phyloP scores from a whole-genome alignment of 2,888 invertebrate genomes.

The Drosophila stalkeri region DNA sequence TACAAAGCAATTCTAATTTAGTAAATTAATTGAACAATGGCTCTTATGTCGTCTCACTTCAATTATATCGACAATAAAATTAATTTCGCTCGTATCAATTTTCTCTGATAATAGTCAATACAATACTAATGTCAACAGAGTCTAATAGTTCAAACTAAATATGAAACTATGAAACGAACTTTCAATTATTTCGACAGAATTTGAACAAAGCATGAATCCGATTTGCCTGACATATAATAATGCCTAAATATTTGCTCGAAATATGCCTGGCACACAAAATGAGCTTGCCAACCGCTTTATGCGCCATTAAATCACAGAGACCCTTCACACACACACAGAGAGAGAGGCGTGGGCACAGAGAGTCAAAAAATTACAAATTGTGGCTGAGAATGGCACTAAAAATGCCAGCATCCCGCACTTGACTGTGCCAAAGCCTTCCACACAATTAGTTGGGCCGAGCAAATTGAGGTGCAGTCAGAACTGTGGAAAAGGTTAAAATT shows the following conservation, averaged over 20 bases:
- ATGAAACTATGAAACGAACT: conserved; percentile 6
- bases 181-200: conserved; percentile 26
- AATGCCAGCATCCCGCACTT: conserved; percentile 38
- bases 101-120: background rate
- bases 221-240: conserved; percentile 50
- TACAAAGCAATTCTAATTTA: conserved; percentile 9
- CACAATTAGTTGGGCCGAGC: conserved; percentile 74
- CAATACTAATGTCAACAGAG: background rate
- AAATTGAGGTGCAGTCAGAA: conserved; percentile 70
- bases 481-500: conserved; percentile 60
- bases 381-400: conserved; percentile 56
- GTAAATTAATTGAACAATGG: conserved; percentile 5
- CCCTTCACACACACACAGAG: conserved; percentile 22
- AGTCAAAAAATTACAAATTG: conserved; percentile 54
- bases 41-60: background rate
- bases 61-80: conserved; percentile 13
- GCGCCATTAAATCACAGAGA: conserved; percentile 65
- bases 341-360: background rate
- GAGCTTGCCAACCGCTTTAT: conserved; percentile 56
- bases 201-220: conserved; percentile 12
- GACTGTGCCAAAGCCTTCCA: conserved; percentile 61
- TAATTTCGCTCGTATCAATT: conserved; percentile 7
- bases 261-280: conserved; percentile 38
- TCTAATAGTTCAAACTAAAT: conserved; percentile 4
- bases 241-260: conserved; percentile 54